Evolutionary conservation across 2,113 vertebrate genomes (phyloP), one percentile per base, ranked within the genome.

Genomic region (Pandion haliaetus): DNA sequence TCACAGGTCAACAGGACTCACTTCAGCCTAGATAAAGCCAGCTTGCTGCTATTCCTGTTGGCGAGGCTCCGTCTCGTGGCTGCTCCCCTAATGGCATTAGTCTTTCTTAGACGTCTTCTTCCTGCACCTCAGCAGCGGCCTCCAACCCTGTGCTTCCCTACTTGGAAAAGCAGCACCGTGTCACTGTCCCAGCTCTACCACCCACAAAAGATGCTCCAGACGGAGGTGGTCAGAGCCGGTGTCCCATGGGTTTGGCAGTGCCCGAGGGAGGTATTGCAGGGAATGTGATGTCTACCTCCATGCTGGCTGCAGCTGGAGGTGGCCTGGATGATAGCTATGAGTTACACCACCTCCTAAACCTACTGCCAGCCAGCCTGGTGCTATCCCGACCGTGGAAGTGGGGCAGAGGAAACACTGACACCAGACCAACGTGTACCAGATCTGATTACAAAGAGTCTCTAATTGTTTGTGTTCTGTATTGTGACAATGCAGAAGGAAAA

Each of bases 401-500:
- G 54, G 29, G 24, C 2, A 3, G 92, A 88, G 66, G 87, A 95
- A 62, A 71, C 65, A 83, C 38, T 58, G 91, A 89, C 84, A 86
- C 87, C 79, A 93, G 59, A 97, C 50, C 65, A 82, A 94, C 72
- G 52, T 0, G 0, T 50, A 90, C 21, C 76, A 70, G 81, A 92
- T 72, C 69, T 93, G 94, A 80, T 97, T 89, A 72, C 67, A 88
- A 83, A 95, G 91, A 94, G 82, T 92, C 87, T 95, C 94, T 96
- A 97, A 88, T 93, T 82, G 76, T 80, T 95, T 83, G 83, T 86
- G 58, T 84, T 96, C 74, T 85, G 89, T 88, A 54, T 36, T 72
- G 58, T 74, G 82, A 94, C 70, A 83, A 62, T 9, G 78, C 65
- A 89, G 91, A 83, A 80, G 57, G 81, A 94, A 95, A 94, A 84